phyloP scores from a whole-genome alignment of 2,888 invertebrate species.

The Hipparchia sbordonii region DNA sequence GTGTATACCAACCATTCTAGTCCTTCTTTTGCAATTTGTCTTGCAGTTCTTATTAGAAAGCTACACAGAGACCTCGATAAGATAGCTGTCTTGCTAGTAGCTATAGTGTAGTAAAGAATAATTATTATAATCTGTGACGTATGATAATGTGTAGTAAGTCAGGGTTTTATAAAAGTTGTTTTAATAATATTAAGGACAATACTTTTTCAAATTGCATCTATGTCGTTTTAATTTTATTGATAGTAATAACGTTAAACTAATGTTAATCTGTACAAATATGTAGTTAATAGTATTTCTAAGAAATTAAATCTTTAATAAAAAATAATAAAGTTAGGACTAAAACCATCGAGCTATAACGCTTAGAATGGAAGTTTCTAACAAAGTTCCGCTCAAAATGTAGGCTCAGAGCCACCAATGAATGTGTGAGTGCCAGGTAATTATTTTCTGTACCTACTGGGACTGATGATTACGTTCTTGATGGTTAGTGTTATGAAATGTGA shows the following conservation, averaged over 20 bases:
- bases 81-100: constrained; percentile 60
- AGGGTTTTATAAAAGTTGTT: constrained; percentile 44
- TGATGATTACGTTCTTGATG: no score
- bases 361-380: no score
- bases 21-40: constrained; percentile 63
- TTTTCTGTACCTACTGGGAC: no score
- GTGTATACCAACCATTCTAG: constrained; percentile 67
- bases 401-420: no score
- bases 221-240: constrained; percentile 26
- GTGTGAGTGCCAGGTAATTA: no score
- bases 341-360: no score
- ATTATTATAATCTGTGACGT: constrained; percentile 24
- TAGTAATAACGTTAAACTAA: constrained; percentile 24
- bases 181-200: constrained; percentile 43
- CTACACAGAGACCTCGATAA: constrained; percentile 66
- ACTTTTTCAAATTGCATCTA: constrained; percentile 31
- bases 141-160: constrained; percentile 40
- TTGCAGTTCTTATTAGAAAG: constrained; percentile 66
- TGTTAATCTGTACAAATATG: constrained; percentile 21
- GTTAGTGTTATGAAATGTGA: no score
- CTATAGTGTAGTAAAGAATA: constrained; percentile 4
- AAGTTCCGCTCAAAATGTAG: no score
- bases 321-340: neutral
- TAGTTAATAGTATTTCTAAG: constrained; percentile 13
- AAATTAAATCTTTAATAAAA: neutral